Percentiles rank a stretch among this genome's conserved stretches.
Evolutionary conservation across 2,113 vertebrate genomes (phyloP).

Genomic region (Myrmecophaga tridactyla): DNA sequence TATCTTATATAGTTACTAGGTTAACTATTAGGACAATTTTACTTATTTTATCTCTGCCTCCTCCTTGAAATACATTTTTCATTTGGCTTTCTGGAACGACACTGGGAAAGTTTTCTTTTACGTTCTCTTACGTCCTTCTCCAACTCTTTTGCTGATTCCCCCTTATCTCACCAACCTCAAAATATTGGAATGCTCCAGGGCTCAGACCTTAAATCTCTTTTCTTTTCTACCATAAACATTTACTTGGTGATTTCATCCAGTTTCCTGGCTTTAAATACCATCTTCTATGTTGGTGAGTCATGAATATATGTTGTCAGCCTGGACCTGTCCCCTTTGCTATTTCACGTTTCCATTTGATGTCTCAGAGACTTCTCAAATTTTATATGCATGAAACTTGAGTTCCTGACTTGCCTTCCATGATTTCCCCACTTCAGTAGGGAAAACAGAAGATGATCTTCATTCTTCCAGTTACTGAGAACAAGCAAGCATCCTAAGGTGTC

Average conservation of each 20-base stretch:
- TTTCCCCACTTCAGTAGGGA: not conserved
- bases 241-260: not conserved
- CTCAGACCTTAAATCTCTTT: not conserved
- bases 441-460: not conserved
- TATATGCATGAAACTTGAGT: not conserved
- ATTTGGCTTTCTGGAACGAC: not conserved
- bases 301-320: not conserved
- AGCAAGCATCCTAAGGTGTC: not conserved
- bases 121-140: not conserved
- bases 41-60: not conserved
- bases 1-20: not conserved
- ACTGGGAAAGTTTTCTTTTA: not conserved
- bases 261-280: not conserved
- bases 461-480: not conserved
- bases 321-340: not conserved
- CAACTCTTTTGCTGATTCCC: not conserved
- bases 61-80: not conserved
- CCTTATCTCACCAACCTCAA: not conserved
- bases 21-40: not conserved
- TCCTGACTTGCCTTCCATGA: not conserved
- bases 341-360: not conserved
- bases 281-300: not conserved
- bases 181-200: not conserved
- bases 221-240: not conserved
- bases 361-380: not conserved